phyloP scores from a whole-genome alignment of 2,113 vertebrate species.

The Tympanuchus pallidicinctus region DNA sequence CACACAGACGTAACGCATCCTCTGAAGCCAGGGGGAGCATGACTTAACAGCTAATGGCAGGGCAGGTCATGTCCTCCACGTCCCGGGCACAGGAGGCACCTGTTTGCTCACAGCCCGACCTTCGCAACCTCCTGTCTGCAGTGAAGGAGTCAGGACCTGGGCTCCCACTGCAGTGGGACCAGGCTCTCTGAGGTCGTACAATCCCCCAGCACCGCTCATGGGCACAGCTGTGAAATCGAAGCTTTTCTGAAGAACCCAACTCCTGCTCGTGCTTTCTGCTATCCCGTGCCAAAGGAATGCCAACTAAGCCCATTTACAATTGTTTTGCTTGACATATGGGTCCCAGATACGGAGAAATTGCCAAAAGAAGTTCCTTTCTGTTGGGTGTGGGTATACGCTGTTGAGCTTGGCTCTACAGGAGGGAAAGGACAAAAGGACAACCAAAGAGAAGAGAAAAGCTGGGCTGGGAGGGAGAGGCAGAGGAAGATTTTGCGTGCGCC shows the following conservation, averaged over 20 bases:
- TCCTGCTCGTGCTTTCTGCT: neutral
- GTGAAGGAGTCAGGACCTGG: neutral
- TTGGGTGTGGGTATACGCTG: neutral
- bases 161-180: neutral
- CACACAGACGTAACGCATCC: neutral
- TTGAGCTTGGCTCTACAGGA: neutral
- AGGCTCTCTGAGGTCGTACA: neutral
- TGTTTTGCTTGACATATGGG: constrained; percentile 36
- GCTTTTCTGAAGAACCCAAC: neutral
- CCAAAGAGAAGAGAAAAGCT: constrained; percentile 8
- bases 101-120: neutral
- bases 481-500: neutral
- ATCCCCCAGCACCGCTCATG: neutral
- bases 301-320: constrained; percentile 19
- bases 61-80: neutral
- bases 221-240: neutral
- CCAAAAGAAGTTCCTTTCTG: neutral
- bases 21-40: neutral
- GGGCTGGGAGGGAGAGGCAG: constrained; percentile 16
- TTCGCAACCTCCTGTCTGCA: neutral
- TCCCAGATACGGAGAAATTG: constrained; percentile 36
- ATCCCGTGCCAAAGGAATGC: neutral
- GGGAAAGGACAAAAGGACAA: neutral
- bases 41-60: neutral
- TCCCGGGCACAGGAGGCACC: neutral